Percentiles rank a stretch among this genome's conserved stretches.
Conservation (phyloP, 2,888 invertebrate species). For the Acrobeloides nanus region DNA sequence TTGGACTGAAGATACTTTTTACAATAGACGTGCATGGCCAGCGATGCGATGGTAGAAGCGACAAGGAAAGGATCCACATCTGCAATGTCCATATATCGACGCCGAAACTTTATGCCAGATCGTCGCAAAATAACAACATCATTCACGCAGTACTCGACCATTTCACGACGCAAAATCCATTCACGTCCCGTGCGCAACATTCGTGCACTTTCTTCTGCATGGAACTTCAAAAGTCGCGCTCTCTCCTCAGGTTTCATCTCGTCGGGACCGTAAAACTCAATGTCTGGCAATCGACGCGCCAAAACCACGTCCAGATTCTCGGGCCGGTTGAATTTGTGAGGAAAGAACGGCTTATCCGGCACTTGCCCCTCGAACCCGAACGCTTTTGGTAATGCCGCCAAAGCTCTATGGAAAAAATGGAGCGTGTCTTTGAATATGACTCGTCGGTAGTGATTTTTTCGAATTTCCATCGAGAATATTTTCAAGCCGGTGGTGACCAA, state of each 20-base stretch:
- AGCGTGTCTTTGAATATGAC: constrained; percentile 9
- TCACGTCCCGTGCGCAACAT: neutral
- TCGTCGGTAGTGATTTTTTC: too few species aligned
- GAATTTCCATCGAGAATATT: too few species aligned
- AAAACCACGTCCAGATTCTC: neutral
- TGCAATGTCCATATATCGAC: neutral
- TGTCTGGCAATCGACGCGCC: neutral
- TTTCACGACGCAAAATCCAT: constrained; percentile 3
- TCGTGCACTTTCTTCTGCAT: too few species aligned
- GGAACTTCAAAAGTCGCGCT: neutral
- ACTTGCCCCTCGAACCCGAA: too few species aligned
- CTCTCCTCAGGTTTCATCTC: neutral
- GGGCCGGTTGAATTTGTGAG: constrained; percentile 1
- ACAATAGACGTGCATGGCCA: constrained; percentile 3
- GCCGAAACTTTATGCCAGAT: constrained; percentile 1
- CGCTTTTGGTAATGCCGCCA: neutral
- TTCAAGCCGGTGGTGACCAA: too few species aligned
- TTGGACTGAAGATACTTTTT: constrained; percentile 1
- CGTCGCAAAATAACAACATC: constrained; percentile 10
- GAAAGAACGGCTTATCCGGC: constrained; percentile 5
- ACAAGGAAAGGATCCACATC: constrained; percentile 3
- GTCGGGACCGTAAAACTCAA: constrained; percentile 5
- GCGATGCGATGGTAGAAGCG: constrained; percentile 3
- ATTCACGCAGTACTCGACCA: constrained; percentile 5
- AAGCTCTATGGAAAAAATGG: constrained; percentile 5